Conservation (phyloP, 2,113 vertebrate genomes). For the Spea bombifrons region DNA sequence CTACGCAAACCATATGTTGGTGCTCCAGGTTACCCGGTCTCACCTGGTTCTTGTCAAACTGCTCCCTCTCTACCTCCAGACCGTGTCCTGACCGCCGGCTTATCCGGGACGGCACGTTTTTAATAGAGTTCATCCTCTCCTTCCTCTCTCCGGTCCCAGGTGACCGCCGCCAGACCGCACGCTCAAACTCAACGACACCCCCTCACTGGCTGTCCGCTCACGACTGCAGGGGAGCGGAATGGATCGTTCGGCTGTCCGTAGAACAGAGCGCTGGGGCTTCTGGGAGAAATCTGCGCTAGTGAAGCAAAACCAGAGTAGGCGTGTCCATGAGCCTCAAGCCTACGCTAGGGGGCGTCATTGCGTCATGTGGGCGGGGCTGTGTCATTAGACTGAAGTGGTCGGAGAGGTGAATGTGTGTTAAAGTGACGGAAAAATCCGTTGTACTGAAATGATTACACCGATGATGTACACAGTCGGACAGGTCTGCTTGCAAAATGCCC, state of each 20-base stretch:
- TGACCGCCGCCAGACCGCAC: neutral
- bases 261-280: neutral
- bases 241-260: no score
- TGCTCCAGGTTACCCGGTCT: slow-evolving; percentile 40
- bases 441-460: no score
- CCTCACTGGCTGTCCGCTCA: neutral
- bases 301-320: slow-evolving; percentile 12
- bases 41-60: slow-evolving; percentile 92
- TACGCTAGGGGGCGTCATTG: slow-evolving; percentile 19
- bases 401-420: neutral
- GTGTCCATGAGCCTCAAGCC: neutral
- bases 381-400: neutral
- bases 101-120: slow-evolving; percentile 81
- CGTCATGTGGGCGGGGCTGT: neutral
- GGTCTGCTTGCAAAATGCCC: no score
- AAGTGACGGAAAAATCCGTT: neutral
- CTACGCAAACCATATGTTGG: no score
- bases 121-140: slow-evolving; percentile 80
- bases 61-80: slow-evolving; percentile 85
- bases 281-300: slow-evolving; percentile 16
- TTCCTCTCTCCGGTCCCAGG: neutral
- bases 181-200: neutral
- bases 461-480: no score
- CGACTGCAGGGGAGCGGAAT: neutral
- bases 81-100: slow-evolving; percentile 74